These are phyloP conservation scores for Etheostoma nigrum DNA, from an alignment of 2,797 vertebrate genomes.

Conservation along the genomic window DNA sequence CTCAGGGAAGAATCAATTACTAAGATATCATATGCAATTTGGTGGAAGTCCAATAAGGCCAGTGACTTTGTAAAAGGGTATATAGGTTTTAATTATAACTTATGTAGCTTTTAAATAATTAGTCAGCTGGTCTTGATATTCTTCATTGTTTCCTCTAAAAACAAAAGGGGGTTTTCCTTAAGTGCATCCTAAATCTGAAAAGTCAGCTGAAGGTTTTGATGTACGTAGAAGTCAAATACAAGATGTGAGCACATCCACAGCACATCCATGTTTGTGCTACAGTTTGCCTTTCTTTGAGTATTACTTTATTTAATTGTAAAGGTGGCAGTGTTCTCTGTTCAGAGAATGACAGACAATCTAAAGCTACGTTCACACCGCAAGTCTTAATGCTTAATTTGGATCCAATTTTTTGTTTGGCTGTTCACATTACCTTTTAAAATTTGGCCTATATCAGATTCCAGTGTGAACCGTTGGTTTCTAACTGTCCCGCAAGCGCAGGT, in stretches of 20 bases:
- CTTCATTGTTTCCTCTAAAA: not conserved
- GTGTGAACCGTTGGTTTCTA: too few species aligned
- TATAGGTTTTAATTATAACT: not conserved
- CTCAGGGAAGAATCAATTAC: conserved; percentile 3
- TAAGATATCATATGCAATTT: conserved; percentile 10
- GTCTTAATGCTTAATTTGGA: too few species aligned
- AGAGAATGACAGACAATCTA: too few species aligned
- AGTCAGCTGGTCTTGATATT: conserved; percentile 1
- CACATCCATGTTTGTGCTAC: not conserved
- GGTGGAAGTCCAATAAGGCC: not conserved
- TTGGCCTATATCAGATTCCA: too few species aligned
- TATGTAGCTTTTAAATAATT: conserved; percentile 35
- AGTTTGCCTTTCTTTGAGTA: not conserved
- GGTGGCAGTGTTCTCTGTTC: not conserved
- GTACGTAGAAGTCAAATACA: not conserved
- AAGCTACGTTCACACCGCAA: too few species aligned
- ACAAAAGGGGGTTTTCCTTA: not conserved
- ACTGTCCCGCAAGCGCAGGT: too few species aligned
- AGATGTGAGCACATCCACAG: not conserved
- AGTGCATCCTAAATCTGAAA: not conserved
- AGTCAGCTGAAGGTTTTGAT: conserved; percentile 5
- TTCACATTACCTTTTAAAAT: too few species aligned
- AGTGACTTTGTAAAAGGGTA: conserved; percentile 18
- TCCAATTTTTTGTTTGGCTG: too few species aligned
- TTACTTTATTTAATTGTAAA: conserved; percentile 8